Base-by-base conservation (phyloP, 2,797 vertebrate species). In the Sphaeramia orbicularis region DNA sequence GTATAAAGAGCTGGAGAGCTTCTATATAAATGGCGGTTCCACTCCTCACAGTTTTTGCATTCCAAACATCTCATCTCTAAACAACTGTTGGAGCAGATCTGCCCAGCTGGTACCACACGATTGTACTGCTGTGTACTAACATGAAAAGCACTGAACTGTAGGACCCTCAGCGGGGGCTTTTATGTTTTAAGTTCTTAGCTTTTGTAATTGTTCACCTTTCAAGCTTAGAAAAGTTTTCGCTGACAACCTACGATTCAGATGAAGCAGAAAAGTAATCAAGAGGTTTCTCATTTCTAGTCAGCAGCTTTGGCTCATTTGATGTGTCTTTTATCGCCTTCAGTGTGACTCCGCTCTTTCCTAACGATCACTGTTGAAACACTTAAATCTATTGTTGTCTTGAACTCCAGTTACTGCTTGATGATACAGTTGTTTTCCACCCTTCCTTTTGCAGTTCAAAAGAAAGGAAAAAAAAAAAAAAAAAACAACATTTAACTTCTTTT, bases 1-100 rank as follows among this genome's bases (percentile, higher is more conserved):
- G 52, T 0, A 35, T 8, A 63, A 51, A 50, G 27, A 59, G 45
- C 15, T 61, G 35, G 2, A 13, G 12, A 48, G 18, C 2, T 8
- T 50, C 10, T 74, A n/a, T n/a, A n/a, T n/a, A n/a, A n/a, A n/a
- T 24, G 36, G 69, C 65, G 64, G 50, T 55, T 71, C 65, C 67
- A 61, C 80, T 81, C 75, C 71, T 81, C 32, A 54, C 57, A 80
- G 37, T 3, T 54, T 74, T 56, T 24, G 16, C 62, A 77, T 84
- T 70, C 75, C 73, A 74, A 58, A 56, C 40, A 55, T 77, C 55
- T 81, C 59, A 62, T 80, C 55, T 74, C 61, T 18, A 69, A 77
- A 74, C 83, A 87, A 65, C 74, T 84, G 84, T 24, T 86, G 44
- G 40, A 56, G 14, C 1, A 18, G 62, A 74, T 66, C 58, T 42